phyloP scores from a whole-genome alignment of 2,888 invertebrate species.

The Noctua janthe region DNA sequence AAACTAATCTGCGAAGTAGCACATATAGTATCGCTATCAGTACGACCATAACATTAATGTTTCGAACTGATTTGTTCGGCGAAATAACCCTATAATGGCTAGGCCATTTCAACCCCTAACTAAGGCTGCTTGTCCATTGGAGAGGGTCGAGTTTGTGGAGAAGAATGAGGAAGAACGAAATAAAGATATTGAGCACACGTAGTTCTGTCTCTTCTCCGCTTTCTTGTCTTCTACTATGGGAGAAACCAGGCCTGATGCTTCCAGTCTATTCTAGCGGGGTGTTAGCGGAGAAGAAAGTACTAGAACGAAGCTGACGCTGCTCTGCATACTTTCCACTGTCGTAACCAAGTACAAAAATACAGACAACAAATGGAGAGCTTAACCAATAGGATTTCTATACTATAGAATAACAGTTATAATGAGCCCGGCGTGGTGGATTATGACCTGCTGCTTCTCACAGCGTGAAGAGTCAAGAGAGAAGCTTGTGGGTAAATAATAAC shows the following conservation, averaged over 20 bases:
- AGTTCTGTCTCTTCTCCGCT: neutral
- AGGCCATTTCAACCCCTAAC: conserved; percentile 50
- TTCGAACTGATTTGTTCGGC: conserved; percentile 64
- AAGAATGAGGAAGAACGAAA: neutral
- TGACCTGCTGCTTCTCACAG: neutral
- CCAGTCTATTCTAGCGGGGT: neutral
- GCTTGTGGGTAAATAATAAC: too few relatives aligned
- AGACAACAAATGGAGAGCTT: too few relatives aligned
- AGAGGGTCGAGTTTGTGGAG: neutral
- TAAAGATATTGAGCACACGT: neutral
- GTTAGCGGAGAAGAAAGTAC: neutral
- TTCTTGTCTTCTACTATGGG: too few relatives aligned
- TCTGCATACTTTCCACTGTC: neutral
- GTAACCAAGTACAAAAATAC: neutral
- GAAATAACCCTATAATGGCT: conserved; percentile 65
- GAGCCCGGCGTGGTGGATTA: too few relatives aligned
- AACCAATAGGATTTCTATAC: neutral
- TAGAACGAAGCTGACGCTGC: neutral
- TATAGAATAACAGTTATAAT: too few relatives aligned
- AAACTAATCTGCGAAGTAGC: conserved; percentile 52
- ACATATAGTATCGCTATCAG: conserved; percentile 53
- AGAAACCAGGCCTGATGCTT: neutral
- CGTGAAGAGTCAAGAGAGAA: too few relatives aligned
- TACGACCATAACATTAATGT: conserved; percentile 56
- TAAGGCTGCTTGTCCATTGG: conserved; percentile 32